Evolutionary conservation across 2,113 vertebrate species (phyloP), one percentile per base, ranked within the genome.

Genomic region (Pogonocichla stellata): DNA sequence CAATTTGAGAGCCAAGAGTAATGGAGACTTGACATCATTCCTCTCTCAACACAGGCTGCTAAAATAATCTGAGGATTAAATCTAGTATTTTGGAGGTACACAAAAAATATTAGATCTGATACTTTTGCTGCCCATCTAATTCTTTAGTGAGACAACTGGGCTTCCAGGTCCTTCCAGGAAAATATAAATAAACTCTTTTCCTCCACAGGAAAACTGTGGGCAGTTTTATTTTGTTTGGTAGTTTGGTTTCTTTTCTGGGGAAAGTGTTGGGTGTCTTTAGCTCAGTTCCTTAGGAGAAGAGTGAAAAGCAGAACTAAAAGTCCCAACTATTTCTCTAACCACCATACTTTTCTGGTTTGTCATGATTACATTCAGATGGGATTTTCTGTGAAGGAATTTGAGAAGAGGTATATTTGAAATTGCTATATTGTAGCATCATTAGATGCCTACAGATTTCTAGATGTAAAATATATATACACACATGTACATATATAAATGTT

Each of bases 1-100:
- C 40, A 89, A 26, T 94, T 87, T 90, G 56, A 92, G 40, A 88
- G 20, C 69, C 65, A 92, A 79, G 23, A 91, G 43, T 90, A 91
- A 86, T 56, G 29, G 36, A 78, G 66, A 94, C 29, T 22, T 71
- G 64, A 93, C 94, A 50, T 79, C 8, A 64, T 74, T 89, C 26
- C 8, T 79, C 11, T 87, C 40, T 84, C 56, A 87, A 40, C 38
- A 50, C 6, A 82, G 53, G 8, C 28, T 74, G 22, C 31, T 90
- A 64, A 79, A 79, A 74, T 82, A 86, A 89, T 94, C 64, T 67
- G 23, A 80, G 42, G 28, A 71, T 90, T 95, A 83, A 86, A 78
- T 69, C 70, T 86, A 81, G 13, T 12, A 58, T 80, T 86, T 80
- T 87, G 56, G 26, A 80, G 15, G 23, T 74, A 54, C 12, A 74